Base-by-base conservation (phyloP, 2,888 invertebrate genomes). In the Biston betularia region DNA sequence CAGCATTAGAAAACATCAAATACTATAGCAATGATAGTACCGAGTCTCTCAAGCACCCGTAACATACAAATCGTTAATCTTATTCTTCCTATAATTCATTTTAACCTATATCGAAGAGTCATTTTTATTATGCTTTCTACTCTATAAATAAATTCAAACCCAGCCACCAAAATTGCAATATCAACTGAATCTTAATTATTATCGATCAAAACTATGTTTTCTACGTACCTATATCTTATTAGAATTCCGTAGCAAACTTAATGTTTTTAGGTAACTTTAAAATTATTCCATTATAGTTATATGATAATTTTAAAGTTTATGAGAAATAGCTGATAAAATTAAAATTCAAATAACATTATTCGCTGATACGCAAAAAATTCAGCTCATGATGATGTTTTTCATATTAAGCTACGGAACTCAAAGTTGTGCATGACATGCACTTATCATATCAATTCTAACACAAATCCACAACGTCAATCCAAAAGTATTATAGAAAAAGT, bases 21-120 rank as follows among this genome's bases (percentile, higher is more conserved):
- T 62, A 44, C 66, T 74, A 72, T 72, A 66, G 38, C 9, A 57
- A 0, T 14, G 35, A 75, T 73, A 72, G 69, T 57, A 68, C 42
- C 50, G 66, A 65, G 70, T 70, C 71, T 63, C 64, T 50, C 62
- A 56, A 53, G 12, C 58, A 45, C 59, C 38, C 46, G 6, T 54
- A 53, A 52, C 49, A 65, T 33, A 57, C 46, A 38, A 46, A 66
- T 45, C 46, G 46, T 34, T 42, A 53, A 46, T 57, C 3, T 24
- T 14, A 45, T 40, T 44, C 34, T 33, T 9, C 38, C 9, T 38
- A 38, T 38, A 38, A 0, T 38, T 38, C 9, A 38, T 38, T 38
- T 50, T 62, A 54, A 12, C 61, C 68, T 58, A 72, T 70, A 62
- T 72, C 63, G 64, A 72, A 70, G 70, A 72, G 68, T 70, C 63